Evolutionary conservation across 2,888 invertebrate genomes (phyloP).

Genomic region (Tipula lateralis): DNA sequence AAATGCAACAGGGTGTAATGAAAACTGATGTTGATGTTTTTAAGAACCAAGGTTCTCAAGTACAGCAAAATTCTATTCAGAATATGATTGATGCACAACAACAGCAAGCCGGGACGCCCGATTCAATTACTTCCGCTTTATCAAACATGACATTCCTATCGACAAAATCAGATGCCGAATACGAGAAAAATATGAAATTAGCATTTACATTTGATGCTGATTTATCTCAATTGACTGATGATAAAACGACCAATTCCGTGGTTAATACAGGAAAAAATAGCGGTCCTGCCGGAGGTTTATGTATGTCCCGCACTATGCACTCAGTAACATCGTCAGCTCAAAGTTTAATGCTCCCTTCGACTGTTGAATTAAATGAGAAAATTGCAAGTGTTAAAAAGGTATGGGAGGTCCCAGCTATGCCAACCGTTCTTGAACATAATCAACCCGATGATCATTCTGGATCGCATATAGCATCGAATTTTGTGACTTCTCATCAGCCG

Average conservation of each 20-base stretch:
- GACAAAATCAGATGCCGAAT: slow-evolving; percentile 59
- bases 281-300: slow-evolving; percentile 31
- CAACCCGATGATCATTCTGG: slow-evolving; percentile 27
- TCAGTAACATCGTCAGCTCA: slow-evolving; percentile 55
- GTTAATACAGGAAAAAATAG: slow-evolving; percentile 33
- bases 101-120: slow-evolving; percentile 44
- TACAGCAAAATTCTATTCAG: slow-evolving; percentile 32
- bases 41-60: slow-evolving; percentile 31
- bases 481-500: slow-evolving; percentile 41
- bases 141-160: slow-evolving; percentile 62
- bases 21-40: slow-evolving; percentile 35
- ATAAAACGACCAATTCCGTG: slow-evolving; percentile 49
- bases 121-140: slow-evolving; percentile 53
- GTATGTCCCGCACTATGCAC: slow-evolving; percentile 51
- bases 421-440: slow-evolving; percentile 60
- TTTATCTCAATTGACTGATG: slow-evolving; percentile 68
- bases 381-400: slow-evolving; percentile 86
- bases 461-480: slow-evolving; percentile 38
- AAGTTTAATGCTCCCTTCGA: slow-evolving; percentile 71
- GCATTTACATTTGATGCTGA: slow-evolving; percentile 88
- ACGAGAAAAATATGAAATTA: slow-evolving; percentile 81
- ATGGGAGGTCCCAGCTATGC: slow-evolving; percentile 69
- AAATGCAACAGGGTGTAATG: slow-evolving; percentile 33
- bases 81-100: slow-evolving; percentile 52
- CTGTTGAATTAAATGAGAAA: slow-evolving; percentile 88